Percentiles rank a stretch among this genome's conserved stretches.
Evolutionary conservation across 2,113 vertebrate genomes (phyloP).

Genomic region (Pica pica): DNA sequence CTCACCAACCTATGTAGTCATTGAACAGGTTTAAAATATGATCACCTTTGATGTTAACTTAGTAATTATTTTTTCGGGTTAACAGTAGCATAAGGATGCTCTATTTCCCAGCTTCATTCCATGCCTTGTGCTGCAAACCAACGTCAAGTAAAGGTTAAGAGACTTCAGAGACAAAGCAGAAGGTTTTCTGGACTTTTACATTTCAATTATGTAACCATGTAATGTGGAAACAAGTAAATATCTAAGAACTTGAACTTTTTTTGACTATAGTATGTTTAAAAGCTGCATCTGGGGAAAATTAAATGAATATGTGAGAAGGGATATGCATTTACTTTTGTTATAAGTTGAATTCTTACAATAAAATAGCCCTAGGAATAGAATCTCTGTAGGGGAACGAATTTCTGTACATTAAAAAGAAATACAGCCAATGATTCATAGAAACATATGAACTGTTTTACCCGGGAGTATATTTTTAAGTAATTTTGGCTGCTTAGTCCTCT

Average conservation of each 20-base stretch:
- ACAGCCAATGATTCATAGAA: neutral
- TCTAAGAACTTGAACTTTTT: neutral
- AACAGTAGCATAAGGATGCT: neutral
- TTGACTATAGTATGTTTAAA: neutral
- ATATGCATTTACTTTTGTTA: neutral
- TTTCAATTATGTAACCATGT: neutral
- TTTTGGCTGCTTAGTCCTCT: neutral
- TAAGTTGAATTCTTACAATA: neutral
- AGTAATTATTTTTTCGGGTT: neutral
- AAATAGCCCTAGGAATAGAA: neutral
- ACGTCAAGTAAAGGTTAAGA: neutral
- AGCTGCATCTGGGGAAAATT: neutral
- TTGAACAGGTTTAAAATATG: neutral
- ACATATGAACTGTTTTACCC: neutral
- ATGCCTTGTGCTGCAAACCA: neutral
- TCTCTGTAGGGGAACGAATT: neutral
- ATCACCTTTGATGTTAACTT: neutral
- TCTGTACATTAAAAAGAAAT: constrained; percentile 8
- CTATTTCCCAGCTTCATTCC: neutral
- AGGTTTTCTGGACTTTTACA: neutral
- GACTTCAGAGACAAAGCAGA: neutral
- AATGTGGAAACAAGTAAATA: neutral
- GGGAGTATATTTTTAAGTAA: neutral
- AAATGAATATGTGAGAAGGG: neutral
- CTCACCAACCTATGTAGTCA: neutral